Conservation (phyloP, 2,113 vertebrate genomes). For the Capra hircus region DNA sequence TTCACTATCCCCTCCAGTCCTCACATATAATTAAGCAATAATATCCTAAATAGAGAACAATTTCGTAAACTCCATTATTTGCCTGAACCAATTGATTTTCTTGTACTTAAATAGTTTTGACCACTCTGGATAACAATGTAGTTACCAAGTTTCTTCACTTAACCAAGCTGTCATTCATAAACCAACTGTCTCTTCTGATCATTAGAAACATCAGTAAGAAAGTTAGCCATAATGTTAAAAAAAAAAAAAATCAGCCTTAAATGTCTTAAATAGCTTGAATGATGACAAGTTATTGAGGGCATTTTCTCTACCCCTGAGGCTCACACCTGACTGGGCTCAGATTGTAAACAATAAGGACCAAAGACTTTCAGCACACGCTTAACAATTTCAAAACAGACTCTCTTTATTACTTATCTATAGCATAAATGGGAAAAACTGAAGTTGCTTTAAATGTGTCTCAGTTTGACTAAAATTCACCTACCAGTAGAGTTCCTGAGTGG, state of each 20-base stretch:
- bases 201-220: not conserved
- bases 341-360: not conserved
- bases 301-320: not conserved
- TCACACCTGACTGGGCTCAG: not conserved
- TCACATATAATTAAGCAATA: not conserved
- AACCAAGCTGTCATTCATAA: not conserved
- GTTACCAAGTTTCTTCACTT: not conserved
- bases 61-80: not conserved
- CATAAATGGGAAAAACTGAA: not conserved
- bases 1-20: not conserved
- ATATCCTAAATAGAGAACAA: not conserved
- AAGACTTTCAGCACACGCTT: not conserved
- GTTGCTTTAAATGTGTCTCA: not conserved
- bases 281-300: not conserved
- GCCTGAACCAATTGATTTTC: not conserved
- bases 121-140: not conserved
- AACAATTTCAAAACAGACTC: not conserved
- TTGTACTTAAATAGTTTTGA: not conserved
- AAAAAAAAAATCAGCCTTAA: not conserved
- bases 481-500: not conserved
- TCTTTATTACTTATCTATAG: not conserved
- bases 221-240: not conserved
- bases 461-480: not conserved
- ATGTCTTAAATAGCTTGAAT: not conserved
- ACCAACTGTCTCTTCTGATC: not conserved